Conservation (phyloP, 2,888 invertebrate genomes). For the Pachymerium ferrugineum region DNA sequence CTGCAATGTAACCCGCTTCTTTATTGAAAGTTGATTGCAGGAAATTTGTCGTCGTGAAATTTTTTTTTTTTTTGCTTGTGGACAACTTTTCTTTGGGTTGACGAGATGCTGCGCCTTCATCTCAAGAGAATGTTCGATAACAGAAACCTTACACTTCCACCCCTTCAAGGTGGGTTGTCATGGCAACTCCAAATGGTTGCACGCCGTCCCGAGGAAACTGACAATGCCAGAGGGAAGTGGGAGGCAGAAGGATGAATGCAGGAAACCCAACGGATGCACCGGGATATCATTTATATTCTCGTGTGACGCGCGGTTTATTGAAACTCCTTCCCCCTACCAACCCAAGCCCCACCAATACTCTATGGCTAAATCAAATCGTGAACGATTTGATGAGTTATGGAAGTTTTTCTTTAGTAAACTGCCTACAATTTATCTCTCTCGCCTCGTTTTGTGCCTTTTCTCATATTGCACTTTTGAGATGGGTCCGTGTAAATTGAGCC, state of each 20-base stretch:
- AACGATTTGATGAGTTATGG: constrained; percentile 18
- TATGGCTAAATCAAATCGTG: constrained; percentile 9
- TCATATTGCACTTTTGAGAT: constrained; percentile 5
- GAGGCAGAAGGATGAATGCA: constrained; percentile 15
- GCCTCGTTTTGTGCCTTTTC: constrained; percentile 5
- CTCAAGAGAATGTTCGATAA: constrained; percentile 18
- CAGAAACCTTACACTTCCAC: constrained; percentile 21
- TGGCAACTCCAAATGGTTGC: constrained; percentile 16
- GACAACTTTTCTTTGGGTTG: not conserved
- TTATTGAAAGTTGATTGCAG: constrained; percentile 10
- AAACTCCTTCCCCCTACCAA: not conserved
- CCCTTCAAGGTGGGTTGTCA: constrained; percentile 9
- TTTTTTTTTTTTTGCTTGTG: not conserved
- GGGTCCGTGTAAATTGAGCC: constrained; percentile 12
- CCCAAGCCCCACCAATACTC: constrained; percentile 17
- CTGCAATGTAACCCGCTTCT: too few relatives aligned
- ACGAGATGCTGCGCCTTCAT: constrained; percentile 4
- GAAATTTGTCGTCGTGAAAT: not conserved
- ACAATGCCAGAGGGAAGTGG: not conserved
- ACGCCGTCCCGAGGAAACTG: constrained; percentile 18
- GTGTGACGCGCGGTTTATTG: constrained; percentile 21
- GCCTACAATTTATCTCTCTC: constrained; percentile 10
- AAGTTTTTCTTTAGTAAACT: not conserved
- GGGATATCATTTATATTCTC: constrained; percentile 18
- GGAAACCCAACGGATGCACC: constrained; percentile 18